Evolutionary conservation across 2,113 vertebrate genomes (phyloP).

Genomic region (chimpanzee (Pan troglodytes)): NHGRI_mPanTro3-v2.1_pri NC_072398.2:180448001-180448500

Average conservation of each 20-base stretch:
- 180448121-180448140: conserved; percentile 1
- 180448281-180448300: conserved; percentile 16
- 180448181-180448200: neutral
- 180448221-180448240: conserved; percentile 15
- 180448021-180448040: neutral
- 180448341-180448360: neutral
- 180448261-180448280: neutral
- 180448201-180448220: neutral
- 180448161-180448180: neutral
- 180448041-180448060: conserved; percentile 30
- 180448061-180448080: neutral
- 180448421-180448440: conserved; percentile 7
- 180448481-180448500: neutral
- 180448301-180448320: neutral
- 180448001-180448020: conserved; percentile 14
- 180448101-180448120: neutral
- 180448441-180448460: conserved; percentile 35
- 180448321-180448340: neutral
- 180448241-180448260: neutral
- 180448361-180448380: conserved; percentile 38
- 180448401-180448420: conserved; percentile 18
- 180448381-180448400: conserved; percentile 23
- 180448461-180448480: neutral
- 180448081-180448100: conserved; percentile 40
- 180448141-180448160: conserved; percentile 36